A percentile compares a stretch with the other conserved stretches of the same genome.
Evolutionary conservation across 1,140 invertebrate species (phyloP).

Genomic region (Drosophila sproati): DNA sequence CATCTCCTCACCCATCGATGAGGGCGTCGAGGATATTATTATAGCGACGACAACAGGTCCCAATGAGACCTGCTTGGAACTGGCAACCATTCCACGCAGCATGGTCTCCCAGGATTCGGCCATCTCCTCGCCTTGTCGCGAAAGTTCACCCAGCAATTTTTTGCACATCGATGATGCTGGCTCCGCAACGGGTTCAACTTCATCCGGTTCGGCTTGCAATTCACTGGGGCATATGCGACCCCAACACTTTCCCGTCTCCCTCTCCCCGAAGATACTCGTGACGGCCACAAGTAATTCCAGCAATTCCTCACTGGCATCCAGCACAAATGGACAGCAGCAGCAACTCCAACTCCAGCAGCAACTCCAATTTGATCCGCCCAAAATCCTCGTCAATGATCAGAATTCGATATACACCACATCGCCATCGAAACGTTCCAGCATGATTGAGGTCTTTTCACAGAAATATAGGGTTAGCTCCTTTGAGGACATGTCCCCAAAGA

Average conservation of each 20-base stretch:
- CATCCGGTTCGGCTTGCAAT: constrained; percentile 67
- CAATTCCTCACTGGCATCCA: constrained; percentile 75
- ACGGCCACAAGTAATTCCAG: constrained; percentile 80
- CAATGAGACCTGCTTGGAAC: constrained; percentile 77
- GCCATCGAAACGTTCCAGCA: constrained; percentile 80
- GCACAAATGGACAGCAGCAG: constrained; percentile 20
- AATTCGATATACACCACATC: constrained; percentile 84
- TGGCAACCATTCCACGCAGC: constrained; percentile 76
- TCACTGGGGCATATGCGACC: constrained; percentile 69
- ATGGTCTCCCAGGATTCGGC: constrained; percentile 84
- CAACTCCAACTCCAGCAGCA: constrained; percentile 53
- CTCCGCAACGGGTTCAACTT: constrained; percentile 67
- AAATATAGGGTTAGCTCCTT: constrained; percentile 84
- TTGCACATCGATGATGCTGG: constrained; percentile 76
- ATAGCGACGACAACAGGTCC: constrained; percentile 83
- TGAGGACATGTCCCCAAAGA: constrained; percentile 81
- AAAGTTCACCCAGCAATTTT: constrained; percentile 80
- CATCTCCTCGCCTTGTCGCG: constrained; percentile 80
- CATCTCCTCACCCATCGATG: constrained; percentile 84
- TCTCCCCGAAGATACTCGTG: constrained; percentile 79
- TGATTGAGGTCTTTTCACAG: constrained; percentile 84
- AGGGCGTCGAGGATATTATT: constrained; percentile 83
- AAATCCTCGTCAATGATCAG: constrained; percentile 84
- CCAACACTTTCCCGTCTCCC: constrained; percentile 79
- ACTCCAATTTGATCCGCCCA: constrained; percentile 84